Base-by-base conservation (phyloP, 2,113 vertebrate genomes). In the Ptilorrhoa leucosticta region DNA sequence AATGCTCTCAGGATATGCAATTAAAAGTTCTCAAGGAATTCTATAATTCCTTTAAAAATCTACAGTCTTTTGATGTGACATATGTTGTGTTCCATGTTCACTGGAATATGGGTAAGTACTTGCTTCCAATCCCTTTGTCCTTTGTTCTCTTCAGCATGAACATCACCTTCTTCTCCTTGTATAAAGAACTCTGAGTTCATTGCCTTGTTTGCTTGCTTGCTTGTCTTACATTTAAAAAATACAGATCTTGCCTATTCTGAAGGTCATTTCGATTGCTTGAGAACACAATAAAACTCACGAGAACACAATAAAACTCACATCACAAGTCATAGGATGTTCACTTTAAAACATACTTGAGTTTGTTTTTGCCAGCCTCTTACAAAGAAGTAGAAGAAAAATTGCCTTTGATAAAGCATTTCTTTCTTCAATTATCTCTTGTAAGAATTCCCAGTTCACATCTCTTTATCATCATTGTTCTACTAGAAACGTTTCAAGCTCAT, bases 401-500 rank as follows among this genome's bases (percentile, higher is more conserved):
- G 33, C 50, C 31, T 95, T 94, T 95, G 66, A 89, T 91, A 92
- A 75, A 84, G 6, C 21, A 61, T 81, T 87, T 22, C 35, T 91
- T 95, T 87, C 72, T 95, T 94, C 73, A 89, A 0, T 93, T 93
- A 65, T 77, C 45, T 94, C 57, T 89, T 90, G 27, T n/a, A 85
- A 66, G 58, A 93, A 85, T 91, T 96, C 82, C 68, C 87, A 66
- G 39, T 85, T 93, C 45, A 51, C 27, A 54, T 93, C 66, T 85
- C 72, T 83, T 71, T 91, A 42, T 91, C 75, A 85, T 86, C 73
- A 54, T 83, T 83, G 58, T 91, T 76, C 50, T 91, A 51, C 64
- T 66, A 72, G 47, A 66, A 91, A 87, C 20, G 54, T 83, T 94
- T 92, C 57, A 87, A 95, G 63, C 40, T 68, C 31, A 15, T 86